These are phyloP conservation scores for Physella acuta DNA, from an alignment of 1,140 invertebrate genomes.

Conservation along the genomic window DNA sequence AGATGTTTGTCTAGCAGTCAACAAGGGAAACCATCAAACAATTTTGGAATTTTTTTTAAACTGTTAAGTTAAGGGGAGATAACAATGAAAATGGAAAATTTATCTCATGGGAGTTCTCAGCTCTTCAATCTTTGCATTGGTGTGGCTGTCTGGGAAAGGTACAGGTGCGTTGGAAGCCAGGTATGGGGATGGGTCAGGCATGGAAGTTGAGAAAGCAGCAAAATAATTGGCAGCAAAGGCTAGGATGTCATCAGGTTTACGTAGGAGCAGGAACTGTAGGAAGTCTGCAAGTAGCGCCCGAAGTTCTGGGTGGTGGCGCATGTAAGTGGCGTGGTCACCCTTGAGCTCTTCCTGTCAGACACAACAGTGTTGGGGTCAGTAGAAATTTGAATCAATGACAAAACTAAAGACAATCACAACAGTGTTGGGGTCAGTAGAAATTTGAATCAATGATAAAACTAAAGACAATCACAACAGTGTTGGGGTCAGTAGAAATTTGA, in stretches of 20 bases:
- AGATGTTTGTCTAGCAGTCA: not conserved
- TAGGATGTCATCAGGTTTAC: slow-evolving; percentile 58
- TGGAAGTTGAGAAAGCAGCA: slow-evolving; percentile 54
- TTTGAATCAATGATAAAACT: too few relatives aligned
- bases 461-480: too few relatives aligned
- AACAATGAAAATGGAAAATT: not conserved
- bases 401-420: too few relatives aligned
- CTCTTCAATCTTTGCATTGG: slow-evolving; percentile 55
- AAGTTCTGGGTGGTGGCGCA: slow-evolving; percentile 58
- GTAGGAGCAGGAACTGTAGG: slow-evolving; percentile 57
- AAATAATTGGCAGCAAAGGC: slow-evolving; percentile 60
- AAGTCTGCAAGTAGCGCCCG: slow-evolving; percentile 58
- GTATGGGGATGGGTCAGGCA: slow-evolving; percentile 48
- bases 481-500: too few relatives aligned
- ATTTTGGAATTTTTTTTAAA: not conserved
- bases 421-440: too few relatives aligned
- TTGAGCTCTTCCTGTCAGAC: slow-evolving; percentile 53
- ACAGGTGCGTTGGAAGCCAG: slow-evolving; percentile 47
- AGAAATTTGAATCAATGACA: too few relatives aligned
- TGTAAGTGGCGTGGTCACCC: slow-evolving; percentile 55
- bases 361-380: not conserved
- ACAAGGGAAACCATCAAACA: not conserved
- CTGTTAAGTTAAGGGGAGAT: too few relatives aligned
- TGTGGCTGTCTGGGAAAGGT: slow-evolving; percentile 51
- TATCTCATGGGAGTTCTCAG: slow-evolving; percentile 45